Evolutionary conservation across 2,113 vertebrate species (phyloP).

Genomic region (Mastomys coucha): DNA sequence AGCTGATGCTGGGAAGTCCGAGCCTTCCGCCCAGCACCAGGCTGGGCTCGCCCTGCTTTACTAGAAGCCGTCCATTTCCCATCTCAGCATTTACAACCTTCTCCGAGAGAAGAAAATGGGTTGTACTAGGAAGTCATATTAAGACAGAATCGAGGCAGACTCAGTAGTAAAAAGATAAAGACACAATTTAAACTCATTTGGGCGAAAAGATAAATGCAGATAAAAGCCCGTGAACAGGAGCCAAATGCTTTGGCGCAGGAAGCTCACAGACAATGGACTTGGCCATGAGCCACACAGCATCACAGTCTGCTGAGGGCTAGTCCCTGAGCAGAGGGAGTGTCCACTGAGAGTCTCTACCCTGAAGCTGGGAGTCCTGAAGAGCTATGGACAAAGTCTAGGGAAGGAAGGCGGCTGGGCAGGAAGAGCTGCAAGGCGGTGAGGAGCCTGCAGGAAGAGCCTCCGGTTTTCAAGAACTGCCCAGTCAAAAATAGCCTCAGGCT

Average conservation of each 20-base stretch:
- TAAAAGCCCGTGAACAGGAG: slow-evolving; percentile 75
- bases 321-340: neutral
- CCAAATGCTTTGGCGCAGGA: slow-evolving; percentile 66
- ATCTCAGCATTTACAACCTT: slow-evolving; percentile 67
- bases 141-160: slow-evolving; percentile 56
- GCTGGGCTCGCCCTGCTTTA: slow-evolving; percentile 36
- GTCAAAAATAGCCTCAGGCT: slow-evolving; percentile 46
- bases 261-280: slow-evolving; percentile 39
- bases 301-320: neutral
- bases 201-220: slow-evolving; percentile 76
- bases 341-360: neutral
- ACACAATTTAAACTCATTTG: slow-evolving; percentile 77
- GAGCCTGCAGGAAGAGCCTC: accelerated
- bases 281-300: slow-evolving; percentile 25
- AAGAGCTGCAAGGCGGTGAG: neutral
- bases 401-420: neutral
- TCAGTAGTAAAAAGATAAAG: slow-evolving; percentile 66
- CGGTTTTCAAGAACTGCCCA: neutral
- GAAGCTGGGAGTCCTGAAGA: too few relatives aligned
- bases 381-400: neutral
- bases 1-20: slow-evolving; percentile 64
- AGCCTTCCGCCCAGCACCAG: neutral
- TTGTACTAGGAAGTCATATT: slow-evolving; percentile 63
- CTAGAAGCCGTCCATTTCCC: slow-evolving; percentile 68
- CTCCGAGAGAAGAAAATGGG: slow-evolving; percentile 65